These are phyloP conservation scores for Pomatostomus ruficeps DNA, from an alignment of 2,113 vertebrate genomes.

Conservation along the genomic window DNA sequence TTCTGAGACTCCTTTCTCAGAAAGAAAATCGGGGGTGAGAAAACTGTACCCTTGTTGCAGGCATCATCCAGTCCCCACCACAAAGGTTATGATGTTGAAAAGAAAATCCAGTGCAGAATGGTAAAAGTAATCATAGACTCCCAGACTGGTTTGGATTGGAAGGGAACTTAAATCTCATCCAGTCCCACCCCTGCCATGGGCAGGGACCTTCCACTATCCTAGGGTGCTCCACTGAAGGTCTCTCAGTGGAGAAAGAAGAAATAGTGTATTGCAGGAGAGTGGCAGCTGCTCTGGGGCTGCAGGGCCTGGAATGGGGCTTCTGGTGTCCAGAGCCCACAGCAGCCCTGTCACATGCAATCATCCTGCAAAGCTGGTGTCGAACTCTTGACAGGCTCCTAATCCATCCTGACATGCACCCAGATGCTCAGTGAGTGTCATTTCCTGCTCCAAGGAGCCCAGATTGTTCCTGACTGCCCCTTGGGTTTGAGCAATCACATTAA, in stretches of 20 bases:
- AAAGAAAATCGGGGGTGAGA: neutral
- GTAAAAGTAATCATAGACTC: neutral
- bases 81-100: neutral
- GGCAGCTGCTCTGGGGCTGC: neutral
- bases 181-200: neutral
- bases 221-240: neutral
- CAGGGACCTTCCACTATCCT: neutral
- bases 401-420: neutral
- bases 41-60: neutral
- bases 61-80: neutral
- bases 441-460: neutral
- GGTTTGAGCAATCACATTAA: neutral
- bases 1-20: neutral
- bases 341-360: neutral
- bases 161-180: neutral
- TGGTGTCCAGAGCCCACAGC: neutral
- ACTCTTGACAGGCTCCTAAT: conserved; percentile 25
- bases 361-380: neutral
- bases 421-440: conserved; percentile 18
- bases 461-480: neutral
- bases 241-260: neutral
- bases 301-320: neutral
- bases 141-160: neutral
- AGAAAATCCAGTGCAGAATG: neutral
- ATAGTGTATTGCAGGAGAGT: neutral